Evolutionary conservation across 2,888 invertebrate genomes (phyloP).

Genomic region (Tetrapedia diversipes): DNA sequence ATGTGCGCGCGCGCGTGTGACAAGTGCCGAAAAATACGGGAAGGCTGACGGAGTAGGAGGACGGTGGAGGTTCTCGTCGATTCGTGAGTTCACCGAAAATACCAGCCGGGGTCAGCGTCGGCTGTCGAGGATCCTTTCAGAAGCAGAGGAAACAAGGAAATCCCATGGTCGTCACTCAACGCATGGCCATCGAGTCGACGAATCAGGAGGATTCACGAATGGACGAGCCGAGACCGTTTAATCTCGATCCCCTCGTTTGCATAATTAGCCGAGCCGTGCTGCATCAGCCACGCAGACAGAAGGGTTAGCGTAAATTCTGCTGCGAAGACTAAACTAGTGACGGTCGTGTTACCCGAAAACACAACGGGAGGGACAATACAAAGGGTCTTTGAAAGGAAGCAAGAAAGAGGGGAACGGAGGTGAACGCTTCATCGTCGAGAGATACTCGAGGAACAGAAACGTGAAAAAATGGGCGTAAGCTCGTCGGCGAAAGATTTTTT

Average conservation of each 20-base stretch:
- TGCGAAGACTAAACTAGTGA: constrained; percentile 42
- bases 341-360: constrained; percentile 13
- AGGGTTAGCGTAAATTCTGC: constrained; percentile 51
- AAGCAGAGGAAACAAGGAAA: background rate
- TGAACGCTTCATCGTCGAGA: background rate
- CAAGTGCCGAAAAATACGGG: constrained; percentile 59
- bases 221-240: constrained; percentile 72
- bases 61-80: constrained; percentile 37
- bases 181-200: constrained; percentile 11
- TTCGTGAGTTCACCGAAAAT: constrained; percentile 43
- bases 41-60: constrained; percentile 23
- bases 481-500: constrained; percentile 26
- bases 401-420: constrained; percentile 20
- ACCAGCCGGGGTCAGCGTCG: background rate
- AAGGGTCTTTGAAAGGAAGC: background rate
- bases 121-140: background rate
- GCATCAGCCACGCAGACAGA: constrained; percentile 45
- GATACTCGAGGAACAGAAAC: background rate
- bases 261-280: constrained; percentile 63
- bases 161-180: background rate
- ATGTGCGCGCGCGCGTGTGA: constrained; percentile 60
- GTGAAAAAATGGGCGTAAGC: constrained; percentile 55
- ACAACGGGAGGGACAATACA: constrained; percentile 12
- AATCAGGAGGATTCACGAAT: constrained; percentile 68
- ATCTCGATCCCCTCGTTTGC: constrained; percentile 71